These are phyloP conservation scores for Drosophila ananassae DNA, from an alignment of 1,140 invertebrate genomes.

Conservation along the genomic window DNA sequence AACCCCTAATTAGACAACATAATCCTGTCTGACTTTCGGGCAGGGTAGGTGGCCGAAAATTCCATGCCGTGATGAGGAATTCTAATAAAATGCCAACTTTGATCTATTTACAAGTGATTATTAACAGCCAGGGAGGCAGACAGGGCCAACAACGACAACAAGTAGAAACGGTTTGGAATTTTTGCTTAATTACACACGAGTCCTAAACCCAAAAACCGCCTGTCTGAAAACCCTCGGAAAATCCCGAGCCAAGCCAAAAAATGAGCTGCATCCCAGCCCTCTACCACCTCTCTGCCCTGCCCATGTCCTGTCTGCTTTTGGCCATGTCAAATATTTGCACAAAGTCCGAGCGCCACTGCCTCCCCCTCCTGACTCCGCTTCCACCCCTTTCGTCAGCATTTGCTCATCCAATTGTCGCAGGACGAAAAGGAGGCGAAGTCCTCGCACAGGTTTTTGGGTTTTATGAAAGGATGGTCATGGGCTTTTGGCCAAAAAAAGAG, in stretches of 20 bases:
- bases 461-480: conserved; percentile 1
- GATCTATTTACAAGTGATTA: conserved; percentile 79
- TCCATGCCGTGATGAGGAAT: conserved; percentile 22
- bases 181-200: conserved; percentile 78
- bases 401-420: conserved; percentile 52
- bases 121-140: conserved; percentile 48
- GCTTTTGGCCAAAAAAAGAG: conserved; percentile 65
- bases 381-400: conserved; percentile 50
- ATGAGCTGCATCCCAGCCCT: conserved; percentile 49
- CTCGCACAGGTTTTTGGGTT: conserved; percentile 14
- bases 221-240: conserved; percentile 12
- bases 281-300: neutral
- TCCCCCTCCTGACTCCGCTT: neutral
- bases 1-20: conserved; percentile 72
- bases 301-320: conserved; percentile 42
- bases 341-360: conserved; percentile 53
- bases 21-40: conserved; percentile 50
- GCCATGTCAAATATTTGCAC: conserved; percentile 76
- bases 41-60: conserved; percentile 17
- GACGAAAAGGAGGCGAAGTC: conserved; percentile 33
- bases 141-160: conserved; percentile 15
- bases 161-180: conserved; percentile 72
- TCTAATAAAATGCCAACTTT: conserved; percentile 75
- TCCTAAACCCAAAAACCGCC: conserved; percentile 7
- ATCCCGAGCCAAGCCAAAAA: conserved; percentile 63